Conservation (phyloP, 2,888 invertebrate species). For the Griposia aprilina region DNA sequence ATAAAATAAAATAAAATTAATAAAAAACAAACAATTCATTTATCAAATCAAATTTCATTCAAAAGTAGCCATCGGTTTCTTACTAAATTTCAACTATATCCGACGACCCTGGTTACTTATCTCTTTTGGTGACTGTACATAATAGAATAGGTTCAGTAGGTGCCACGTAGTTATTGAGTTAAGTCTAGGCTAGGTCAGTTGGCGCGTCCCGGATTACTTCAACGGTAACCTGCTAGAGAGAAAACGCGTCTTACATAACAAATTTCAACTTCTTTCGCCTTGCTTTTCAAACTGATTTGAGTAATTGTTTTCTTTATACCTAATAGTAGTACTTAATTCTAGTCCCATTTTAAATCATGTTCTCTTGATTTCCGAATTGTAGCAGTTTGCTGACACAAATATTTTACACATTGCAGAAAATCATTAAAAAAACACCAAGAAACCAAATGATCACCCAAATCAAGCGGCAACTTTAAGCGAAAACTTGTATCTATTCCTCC, state of each 20-base stretch:
- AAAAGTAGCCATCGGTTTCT: no score
- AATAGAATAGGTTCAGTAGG: slow-evolving; percentile 50
- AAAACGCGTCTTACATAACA: slow-evolving; percentile 8
- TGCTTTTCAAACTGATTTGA: background rate
- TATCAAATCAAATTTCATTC: no score
- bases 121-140: background rate
- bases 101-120: no score
- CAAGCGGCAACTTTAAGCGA: background rate
- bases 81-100: no score
- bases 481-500: slow-evolving; percentile 16
- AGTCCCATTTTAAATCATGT: background rate
- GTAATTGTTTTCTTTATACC: background rate
- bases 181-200: slow-evolving; percentile 27
- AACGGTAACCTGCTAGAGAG: slow-evolving; percentile 23
- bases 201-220: slow-evolving; percentile 19
- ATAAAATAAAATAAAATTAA: no score
- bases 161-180: slow-evolving; percentile 55
- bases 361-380: background rate
- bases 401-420: background rate
- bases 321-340: background rate
- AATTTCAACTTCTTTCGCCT: background rate
- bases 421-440: background rate
- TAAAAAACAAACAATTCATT: no score
- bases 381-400: background rate
- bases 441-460: background rate